These are phyloP conservation scores for Pluvianellus socialis DNA, from an alignment of 2,113 vertebrate genomes.

Conservation along the genomic window DNA sequence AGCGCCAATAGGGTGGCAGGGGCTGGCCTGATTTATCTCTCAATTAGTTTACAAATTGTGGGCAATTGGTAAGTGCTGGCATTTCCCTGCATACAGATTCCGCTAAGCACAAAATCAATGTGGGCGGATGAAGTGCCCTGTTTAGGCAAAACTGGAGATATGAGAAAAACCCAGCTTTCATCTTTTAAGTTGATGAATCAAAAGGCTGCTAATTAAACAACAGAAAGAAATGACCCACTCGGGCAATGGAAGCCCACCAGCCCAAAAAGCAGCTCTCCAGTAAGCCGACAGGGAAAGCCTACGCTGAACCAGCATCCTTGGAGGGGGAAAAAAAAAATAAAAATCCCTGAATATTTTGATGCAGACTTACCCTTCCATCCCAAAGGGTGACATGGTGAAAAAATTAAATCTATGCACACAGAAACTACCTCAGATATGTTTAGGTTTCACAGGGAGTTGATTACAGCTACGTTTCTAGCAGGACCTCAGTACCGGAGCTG, in stretches of 20 bases:
- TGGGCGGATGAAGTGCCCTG: conserved; percentile 24
- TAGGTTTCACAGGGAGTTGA: not conserved
- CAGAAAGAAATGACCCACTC: not conserved
- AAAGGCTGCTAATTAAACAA: conserved; percentile 15
- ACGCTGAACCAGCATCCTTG: not conserved
- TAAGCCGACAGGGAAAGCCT: not conserved
- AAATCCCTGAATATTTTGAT: not conserved
- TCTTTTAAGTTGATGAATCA: not conserved
- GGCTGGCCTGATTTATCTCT: conserved; percentile 52
- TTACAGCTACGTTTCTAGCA: not conserved
- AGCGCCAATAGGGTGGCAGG: not conserved
- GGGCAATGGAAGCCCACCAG: not conserved
- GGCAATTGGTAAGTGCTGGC: conserved; percentile 48
- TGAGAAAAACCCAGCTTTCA: not conserved
- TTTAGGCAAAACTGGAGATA: not conserved
- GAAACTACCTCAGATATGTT: not conserved
- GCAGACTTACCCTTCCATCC: not conserved
- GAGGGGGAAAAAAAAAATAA: not conserved
- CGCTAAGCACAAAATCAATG: conserved; percentile 64
- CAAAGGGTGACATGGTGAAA: not conserved
- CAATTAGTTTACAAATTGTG: conserved; percentile 63
- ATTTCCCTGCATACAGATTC: conserved; percentile 19
- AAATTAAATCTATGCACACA: not conserved
- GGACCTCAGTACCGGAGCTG: not conserved
- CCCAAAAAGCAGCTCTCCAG: not conserved